Base-by-base conservation (phyloP, 2,888 invertebrate species). In the Opisthograptis luteolata region DNA sequence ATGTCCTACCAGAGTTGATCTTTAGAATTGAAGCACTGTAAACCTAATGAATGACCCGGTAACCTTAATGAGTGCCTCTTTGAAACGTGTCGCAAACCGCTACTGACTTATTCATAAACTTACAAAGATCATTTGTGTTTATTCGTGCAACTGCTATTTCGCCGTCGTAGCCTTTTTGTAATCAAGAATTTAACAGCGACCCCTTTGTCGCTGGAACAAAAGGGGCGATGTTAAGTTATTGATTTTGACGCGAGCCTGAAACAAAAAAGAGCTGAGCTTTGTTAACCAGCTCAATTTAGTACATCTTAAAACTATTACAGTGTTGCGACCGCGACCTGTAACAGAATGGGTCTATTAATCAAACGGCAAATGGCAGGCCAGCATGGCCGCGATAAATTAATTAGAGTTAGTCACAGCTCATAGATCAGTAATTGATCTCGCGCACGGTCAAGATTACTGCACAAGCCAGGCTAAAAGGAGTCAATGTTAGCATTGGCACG, bases 301-400 rank as follows among this genome's bases (percentile, higher is more conserved):
- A n/a, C n/a, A n/a, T n/a, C n/a, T n/a, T 9, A 10, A 22, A n/a
- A 13, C 8, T 13, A 35, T 35, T n/a, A n/a, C 5, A 24, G 35
- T 22, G 9, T 10, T 14, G n/a, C n/a, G 14, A 14, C 15, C 24
- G n/a, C n/a, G 14, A 14, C 25, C 37, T 15, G 8, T 31, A 8
- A 1, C 37, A 3, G 17, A 27, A 25, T 27, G 8, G 9, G 4
- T 0, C 27, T 25, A 37, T 37, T 27, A 27, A 37, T 37, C 37
- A 37, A 15, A 37, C 8, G 20, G 25, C 37, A 37, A 27, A 9
- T 15, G 36, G 8, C 24, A 10, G 19, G 30, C 10, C 19, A 24
- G 10, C 34, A 37, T n/a, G 36, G 37, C 10, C 37, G 9, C 25
- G 37, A 37, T 27, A 27, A 37, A 25, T 25, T 37, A 25, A 37